Evolutionary conservation across 2,113 vertebrate species (phyloP).

Genomic region (Todiramphus chloris): DNA sequence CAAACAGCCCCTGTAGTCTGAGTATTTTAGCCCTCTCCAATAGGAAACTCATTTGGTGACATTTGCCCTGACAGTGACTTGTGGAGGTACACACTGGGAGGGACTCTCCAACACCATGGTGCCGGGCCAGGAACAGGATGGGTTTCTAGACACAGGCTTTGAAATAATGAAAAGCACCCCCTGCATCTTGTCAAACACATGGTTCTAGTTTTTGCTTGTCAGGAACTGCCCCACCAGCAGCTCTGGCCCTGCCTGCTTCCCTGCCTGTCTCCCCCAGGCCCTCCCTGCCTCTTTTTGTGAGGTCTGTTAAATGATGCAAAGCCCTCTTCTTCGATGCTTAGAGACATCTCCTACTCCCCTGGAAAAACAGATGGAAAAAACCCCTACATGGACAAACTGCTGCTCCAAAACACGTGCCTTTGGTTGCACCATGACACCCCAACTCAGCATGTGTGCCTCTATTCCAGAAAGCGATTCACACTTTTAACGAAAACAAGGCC

Average conservation of each 20-base stretch:
- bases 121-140: not conserved
- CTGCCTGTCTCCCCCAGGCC: not conserved
- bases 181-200: not conserved
- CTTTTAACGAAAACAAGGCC: not conserved
- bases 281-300: not conserved
- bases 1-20: not conserved
- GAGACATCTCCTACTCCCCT: not conserved
- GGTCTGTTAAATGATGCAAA: not conserved
- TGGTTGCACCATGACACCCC: not conserved
- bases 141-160: not conserved
- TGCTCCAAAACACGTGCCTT: not conserved
- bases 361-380: not conserved
- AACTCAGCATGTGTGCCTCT: not conserved
- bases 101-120: not conserved
- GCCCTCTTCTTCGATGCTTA: not conserved
- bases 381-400: not conserved
- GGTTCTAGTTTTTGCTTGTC: not conserved
- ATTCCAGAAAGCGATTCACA: not conserved
- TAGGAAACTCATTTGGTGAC: not conserved
- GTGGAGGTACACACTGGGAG: not conserved
- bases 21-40: not conserved
- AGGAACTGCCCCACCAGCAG: accelerated
- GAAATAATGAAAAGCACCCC: not conserved
- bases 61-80: not conserved
- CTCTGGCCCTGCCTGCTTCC: not conserved